phyloP scores from a whole-genome alignment of 1,140 invertebrate genomes.

The Nephila pilipes region DNA sequence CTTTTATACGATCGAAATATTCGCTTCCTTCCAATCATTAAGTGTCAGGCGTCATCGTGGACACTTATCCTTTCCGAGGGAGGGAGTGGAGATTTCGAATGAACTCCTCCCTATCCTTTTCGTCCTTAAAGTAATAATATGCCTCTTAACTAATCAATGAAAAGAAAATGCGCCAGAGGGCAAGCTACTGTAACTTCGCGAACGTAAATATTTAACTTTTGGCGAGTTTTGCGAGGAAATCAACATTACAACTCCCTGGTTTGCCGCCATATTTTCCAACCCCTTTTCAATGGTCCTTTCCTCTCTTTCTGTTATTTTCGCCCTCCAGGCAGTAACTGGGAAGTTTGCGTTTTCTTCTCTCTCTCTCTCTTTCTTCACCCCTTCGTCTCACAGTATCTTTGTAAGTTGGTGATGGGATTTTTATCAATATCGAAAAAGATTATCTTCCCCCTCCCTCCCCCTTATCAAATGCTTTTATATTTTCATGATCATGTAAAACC shows the following conservation, averaged over 20 bases:
- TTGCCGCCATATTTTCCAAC: not conserved
- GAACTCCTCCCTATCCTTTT: not conserved
- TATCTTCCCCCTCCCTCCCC: not conserved
- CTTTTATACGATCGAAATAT: not conserved
- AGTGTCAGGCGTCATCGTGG: not conserved
- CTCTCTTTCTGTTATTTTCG: constrained; percentile 33
- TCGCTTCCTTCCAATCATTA: constrained; percentile 2
- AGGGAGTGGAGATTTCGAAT: not conserved
- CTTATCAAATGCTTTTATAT: not conserved
- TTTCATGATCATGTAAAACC: constrained; percentile 32
- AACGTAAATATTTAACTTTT: constrained; percentile 76
- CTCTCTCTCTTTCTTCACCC: constrained; percentile 7
- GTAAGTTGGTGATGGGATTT: constrained; percentile 37
- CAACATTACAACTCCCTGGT: constrained; percentile 11
- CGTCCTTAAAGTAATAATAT: constrained; percentile 67
- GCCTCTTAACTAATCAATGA: constrained; percentile 73
- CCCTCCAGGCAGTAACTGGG: not conserved
- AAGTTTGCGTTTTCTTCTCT: constrained; percentile 11
- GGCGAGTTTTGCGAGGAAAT: constrained; percentile 58
- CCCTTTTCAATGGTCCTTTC: not conserved
- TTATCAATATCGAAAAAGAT: constrained; percentile 62
- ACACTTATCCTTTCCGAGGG: not conserved
- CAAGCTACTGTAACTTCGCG: constrained; percentile 65
- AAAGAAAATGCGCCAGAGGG: constrained; percentile 64
- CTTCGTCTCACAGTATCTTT: not conserved